Evolutionary conservation across 1,140 invertebrate species (phyloP), one percentile per base, ranked within the genome.

Genomic region (Magallana gigas): DNA sequence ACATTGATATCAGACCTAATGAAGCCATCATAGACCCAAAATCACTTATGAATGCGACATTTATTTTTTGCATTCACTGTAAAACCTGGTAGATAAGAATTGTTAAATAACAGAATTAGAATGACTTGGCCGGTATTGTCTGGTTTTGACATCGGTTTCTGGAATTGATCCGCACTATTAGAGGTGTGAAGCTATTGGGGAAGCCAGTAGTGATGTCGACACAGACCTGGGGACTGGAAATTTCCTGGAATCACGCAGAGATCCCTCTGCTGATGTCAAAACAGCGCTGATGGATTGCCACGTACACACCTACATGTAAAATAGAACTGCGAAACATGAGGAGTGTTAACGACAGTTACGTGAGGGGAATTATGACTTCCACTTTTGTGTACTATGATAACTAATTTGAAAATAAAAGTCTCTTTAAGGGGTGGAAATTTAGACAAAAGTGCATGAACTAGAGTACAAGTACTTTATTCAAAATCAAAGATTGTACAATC

Each of bases 91-190:
- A 29, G 64, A 71, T 71, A 71, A 9, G 18, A 23, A 8, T 71
- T 71, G 64, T 71, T 23, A 23, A 71, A 71, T 29, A 71, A 71
- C 23, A 71, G 64, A 71, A 71, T 71, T 71, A 71, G 64, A 71
- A 23, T 18, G 18, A 71, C 18, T 71, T 71, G 64, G 18, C 64
- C 36, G 5, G 36, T 71, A 11, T 29, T 71, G 64, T 18, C 64
- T 71, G 64, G 18, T 23, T 8, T 71, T 71, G 18, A 23, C 64
- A 36, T 71, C 64, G 8, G 29, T 71, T 71, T 7, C 3, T 71
- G 64, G 29, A 71, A 71, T 71, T 71, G 64, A 71, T 71, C 64
- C 8, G 64, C 18, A 23, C 11, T n/a, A 18, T 11, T 8, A 71
- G 18, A 36, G 64, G 64, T 71, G 64, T 18, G 64, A 29, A 68